Conservation (phyloP, 2,888 invertebrate species). For the Exephanes ischioxanthus region DNA sequence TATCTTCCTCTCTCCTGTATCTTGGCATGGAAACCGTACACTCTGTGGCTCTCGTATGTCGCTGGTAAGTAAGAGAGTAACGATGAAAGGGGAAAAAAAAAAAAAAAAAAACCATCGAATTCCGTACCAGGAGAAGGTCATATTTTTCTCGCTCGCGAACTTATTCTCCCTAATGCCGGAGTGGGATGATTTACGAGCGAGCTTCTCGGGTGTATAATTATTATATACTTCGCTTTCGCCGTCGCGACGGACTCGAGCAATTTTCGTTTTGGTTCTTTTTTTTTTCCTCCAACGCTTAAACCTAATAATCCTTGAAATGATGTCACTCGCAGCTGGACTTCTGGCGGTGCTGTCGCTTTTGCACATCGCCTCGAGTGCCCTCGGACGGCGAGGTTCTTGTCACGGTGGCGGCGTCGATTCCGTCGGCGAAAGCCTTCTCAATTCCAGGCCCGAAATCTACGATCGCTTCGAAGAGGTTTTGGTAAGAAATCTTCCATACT, state of each 20-base stretch:
- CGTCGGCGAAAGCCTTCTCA: conserved; percentile 80
- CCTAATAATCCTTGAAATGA: conserved; percentile 24
- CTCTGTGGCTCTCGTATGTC: conserved; percentile 84
- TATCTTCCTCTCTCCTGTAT: conserved; percentile 83
- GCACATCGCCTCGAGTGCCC: conserved; percentile 77
- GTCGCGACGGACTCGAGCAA: neutral
- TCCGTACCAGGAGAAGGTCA: neutral
- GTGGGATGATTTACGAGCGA: conserved; percentile 4
- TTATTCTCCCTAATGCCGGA: conserved; percentile 1
- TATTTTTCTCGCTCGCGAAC: conserved; percentile 12
- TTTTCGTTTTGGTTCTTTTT: neutral
- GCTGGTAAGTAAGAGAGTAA: conserved; percentile 80
- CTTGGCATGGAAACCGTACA: conserved; percentile 84
- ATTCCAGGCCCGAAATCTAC: conserved; percentile 78
- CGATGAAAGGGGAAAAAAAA: conserved; percentile 33
- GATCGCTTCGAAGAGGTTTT: conserved; percentile 82
- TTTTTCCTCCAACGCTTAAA: conserved; percentile 2
- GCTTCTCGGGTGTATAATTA: neutral
- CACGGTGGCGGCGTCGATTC: conserved; percentile 74
- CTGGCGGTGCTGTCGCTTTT: conserved; percentile 78
- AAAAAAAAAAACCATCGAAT: conserved; percentile 11
- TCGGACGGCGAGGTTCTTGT: conserved; percentile 73
- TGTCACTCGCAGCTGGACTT: conserved; percentile 76
- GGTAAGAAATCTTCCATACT: conserved; percentile 69
- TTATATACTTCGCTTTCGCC: conserved; percentile 8